Evolutionary conservation across 1,140 invertebrate species (phyloP), one percentile per base, ranked within the genome.

Genomic region (Nautilus pompilius): DNA sequence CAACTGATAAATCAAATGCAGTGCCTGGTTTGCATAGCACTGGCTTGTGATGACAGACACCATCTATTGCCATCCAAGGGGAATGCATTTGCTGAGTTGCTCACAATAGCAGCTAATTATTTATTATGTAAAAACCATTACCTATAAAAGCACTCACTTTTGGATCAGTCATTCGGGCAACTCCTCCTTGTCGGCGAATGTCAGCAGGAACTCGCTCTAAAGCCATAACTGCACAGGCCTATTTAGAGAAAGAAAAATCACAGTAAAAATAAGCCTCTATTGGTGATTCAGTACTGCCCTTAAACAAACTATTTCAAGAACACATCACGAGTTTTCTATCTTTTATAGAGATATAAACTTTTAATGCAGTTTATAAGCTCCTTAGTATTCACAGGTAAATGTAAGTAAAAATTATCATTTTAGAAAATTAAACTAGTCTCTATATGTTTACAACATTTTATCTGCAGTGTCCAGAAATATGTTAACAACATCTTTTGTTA

Each of bases 171-270:
- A 79, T 79, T 61, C 77, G 63, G 22, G 77, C 76, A 46, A 79
- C 74, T 33, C 77, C 77, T n/a, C 77, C 77, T 29, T 78, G 60
- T 46, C 70, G 62, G 6, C 77, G 67, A 46, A 79, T 79, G 62
- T 79, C 77, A n/a, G 77, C 77, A 10, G 77, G 77, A 41, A 79
- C 76, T 61, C 76, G 65, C 34, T 79, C 77, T 26, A 79, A 57
- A 13, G 77, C 77, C 77, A 79, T 79, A 4, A 79, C 77, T 30
- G 77, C 77, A 60, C 77, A 79, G 66, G 77, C 77, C 76, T 78
- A 60, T 32, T 66, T 57, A 36, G 32, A 22, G 29, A 45, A 46
- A 48, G 29, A 54, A 26, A 41, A 24, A 34, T 22, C 5, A 58
- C n/a, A n/a, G n/a, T n/a, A n/a, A n/a, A n/a, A n/a, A n/a, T n/a